Base-by-base conservation (phyloP, 1,140 invertebrate genomes). In the Drosophila kurseongensis region DNA sequence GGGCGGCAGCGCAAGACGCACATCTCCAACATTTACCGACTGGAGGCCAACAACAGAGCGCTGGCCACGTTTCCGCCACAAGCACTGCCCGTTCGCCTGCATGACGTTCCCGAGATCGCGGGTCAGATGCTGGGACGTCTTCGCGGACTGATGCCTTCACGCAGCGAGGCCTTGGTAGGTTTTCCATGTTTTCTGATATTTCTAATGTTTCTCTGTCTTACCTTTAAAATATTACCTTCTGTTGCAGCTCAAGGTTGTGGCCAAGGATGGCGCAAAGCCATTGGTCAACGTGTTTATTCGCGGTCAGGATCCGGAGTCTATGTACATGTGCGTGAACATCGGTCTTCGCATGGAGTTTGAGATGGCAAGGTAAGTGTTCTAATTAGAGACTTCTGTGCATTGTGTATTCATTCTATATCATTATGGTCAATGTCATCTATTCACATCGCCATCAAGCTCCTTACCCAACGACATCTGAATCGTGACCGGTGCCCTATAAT, bases 21-120 rank as follows among this genome's bases (percentile, higher is more conserved):
- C 50, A 82, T 91, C 9, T 90, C 91, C 2, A 90, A 92, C 10
- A 91, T 92, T 3, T 92, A 91, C 65, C 78, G 80, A 4, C 68
- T 92, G 35, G 92, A 92, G 50, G 78, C 88, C 7, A 75, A 91
- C 45, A 92, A 91, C 55, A 72, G 74, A 18, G 91, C 92, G 2
- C 76, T 92, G 0, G 88, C 75, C 36, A 67, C 79, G 10, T 92
- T 75, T 32, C 92, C 92, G 1, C 62, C 76, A 6, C 91, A 92
- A 44, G 91, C 84, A 0, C 45, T 92, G 18, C 65, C 80, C 2
- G 91, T 90, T 4, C 60, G 78, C 4, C 61, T 92, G 1, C 76
- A 92, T 51, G 91, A 92, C 63, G 83, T 92, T 23, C 90, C 90
- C 8, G 59, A 79, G 4, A 78, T 92, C 1, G 78, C 61, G 13